Percentiles rank a stretch among this genome's conserved stretches.
Conservation (phyloP, 2,113 vertebrate species). For the Perccottus glenii region DNA sequence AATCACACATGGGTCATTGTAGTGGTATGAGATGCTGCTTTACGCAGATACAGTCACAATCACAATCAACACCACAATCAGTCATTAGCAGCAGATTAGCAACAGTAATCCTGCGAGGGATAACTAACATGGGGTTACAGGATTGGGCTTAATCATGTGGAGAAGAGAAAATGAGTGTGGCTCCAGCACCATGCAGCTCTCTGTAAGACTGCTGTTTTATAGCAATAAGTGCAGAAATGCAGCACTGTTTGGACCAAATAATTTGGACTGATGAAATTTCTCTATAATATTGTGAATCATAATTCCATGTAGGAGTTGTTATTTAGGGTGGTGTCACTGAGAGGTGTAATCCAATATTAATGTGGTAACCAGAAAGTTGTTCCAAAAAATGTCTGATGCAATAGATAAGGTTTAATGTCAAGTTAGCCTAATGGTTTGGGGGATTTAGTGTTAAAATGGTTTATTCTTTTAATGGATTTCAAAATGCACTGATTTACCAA, state of each 20-base stretch:
- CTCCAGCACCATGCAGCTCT: constrained; percentile 27
- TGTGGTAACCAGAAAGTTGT: not conserved
- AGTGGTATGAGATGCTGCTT: constrained; percentile 22
- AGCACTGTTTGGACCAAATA: not conserved
- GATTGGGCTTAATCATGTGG: constrained; percentile 67
- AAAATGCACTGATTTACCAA: not conserved
- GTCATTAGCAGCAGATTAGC: constrained; percentile 60
- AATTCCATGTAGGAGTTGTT: not conserved
- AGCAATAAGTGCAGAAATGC: not conserved
- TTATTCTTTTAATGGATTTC: not conserved
- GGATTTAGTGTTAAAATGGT: not conserved
- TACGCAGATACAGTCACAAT: constrained; percentile 32
- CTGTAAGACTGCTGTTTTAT: constrained; percentile 3
- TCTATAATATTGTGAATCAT: not conserved
- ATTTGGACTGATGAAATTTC: not conserved
- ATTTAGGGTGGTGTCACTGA: not conserved
- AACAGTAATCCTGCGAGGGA: constrained; percentile 53
- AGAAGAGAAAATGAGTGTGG: constrained; percentile 40
- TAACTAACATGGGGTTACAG: constrained; percentile 63
- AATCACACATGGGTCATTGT: not conserved
- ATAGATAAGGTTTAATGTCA: constrained; percentile 10
- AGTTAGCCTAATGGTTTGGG: not conserved
- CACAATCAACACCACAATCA: constrained; percentile 26
- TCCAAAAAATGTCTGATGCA: constrained; percentile 5
- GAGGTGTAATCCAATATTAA: constrained; percentile 4